Percentiles rank a stretch among this genome's conserved stretches.
These are phyloP conservation scores for Larimichthys crocea DNA, from an alignment of 2,113 vertebrate species.

Conservation along the genomic window DNA sequence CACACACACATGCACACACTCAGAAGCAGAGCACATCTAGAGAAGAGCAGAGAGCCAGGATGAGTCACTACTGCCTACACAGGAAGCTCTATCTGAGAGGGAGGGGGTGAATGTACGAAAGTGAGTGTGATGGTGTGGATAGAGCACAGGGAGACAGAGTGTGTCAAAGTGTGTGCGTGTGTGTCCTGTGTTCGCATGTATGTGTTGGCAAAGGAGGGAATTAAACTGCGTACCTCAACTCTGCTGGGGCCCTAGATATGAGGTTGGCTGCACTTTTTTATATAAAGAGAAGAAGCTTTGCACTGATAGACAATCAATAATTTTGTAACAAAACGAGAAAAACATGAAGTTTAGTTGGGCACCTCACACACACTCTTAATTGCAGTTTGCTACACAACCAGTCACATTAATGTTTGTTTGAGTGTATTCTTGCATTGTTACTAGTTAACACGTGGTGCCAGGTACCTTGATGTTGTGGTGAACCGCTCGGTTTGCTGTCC, in stretches of 20 bases:
- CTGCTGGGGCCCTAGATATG: slow-evolving; percentile 2
- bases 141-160: slow-evolving; percentile 25
- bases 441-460: slow-evolving; percentile 11
- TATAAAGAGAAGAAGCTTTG: background rate
- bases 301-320: background rate
- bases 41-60: slow-evolving; percentile 73
- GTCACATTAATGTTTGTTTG: background rate
- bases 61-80: slow-evolving; percentile 82
- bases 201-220: background rate
- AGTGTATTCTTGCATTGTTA: background rate
- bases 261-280: slow-evolving; percentile 7
- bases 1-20: slow-evolving; percentile 19
- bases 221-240: background rate
- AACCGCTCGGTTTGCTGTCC: slow-evolving; percentile 48
- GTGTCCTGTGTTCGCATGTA: slow-evolving; percentile 19
- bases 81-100: slow-evolving; percentile 71
- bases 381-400: background rate
- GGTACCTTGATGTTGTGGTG: slow-evolving; percentile 81
- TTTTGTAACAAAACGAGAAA: background rate
- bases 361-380: background rate
- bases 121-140: slow-evolving; percentile 58
- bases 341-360: background rate
- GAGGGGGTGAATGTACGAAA: slow-evolving; percentile 52
- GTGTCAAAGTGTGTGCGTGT: slow-evolving; percentile 20
- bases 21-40: slow-evolving; percentile 47